Percentiles rank a stretch among this genome's conserved stretches.
Evolutionary conservation across 2,113 vertebrate genomes (phyloP).

Genomic region (zebrafish (Danio rerio)): DNA sequence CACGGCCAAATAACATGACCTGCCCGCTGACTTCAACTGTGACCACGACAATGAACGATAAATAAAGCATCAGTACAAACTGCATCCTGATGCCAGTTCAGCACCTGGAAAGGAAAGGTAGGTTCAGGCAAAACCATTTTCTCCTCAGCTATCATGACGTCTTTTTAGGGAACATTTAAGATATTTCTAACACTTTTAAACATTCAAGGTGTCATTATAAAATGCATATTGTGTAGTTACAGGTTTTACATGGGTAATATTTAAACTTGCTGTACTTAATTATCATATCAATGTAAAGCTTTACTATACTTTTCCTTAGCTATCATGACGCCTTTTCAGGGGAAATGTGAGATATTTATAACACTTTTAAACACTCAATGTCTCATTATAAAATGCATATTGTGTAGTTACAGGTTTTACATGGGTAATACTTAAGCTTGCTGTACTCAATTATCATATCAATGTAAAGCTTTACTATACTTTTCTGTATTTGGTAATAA

Average conservation of each 20-base stretch:
- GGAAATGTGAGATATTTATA: background rate
- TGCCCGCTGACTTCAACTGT: background rate
- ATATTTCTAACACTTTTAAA: background rate
- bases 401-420: background rate
- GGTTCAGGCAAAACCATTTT: background rate
- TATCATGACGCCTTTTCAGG: no score
- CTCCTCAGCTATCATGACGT: no score
- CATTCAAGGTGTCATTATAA: background rate
- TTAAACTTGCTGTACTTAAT: background rate
- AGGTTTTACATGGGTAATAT: background rate
- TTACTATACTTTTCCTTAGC: no score
- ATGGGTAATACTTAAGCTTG: background rate
- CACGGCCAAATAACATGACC: background rate
- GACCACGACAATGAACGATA: constrained; percentile 2
- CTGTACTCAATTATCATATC: background rate
- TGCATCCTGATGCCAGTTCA: constrained; percentile 16
- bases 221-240: background rate
- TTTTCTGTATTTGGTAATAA: background rate
- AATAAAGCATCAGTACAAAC: constrained; percentile 16
- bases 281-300: background rate
- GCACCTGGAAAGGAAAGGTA: constrained; percentile 25
- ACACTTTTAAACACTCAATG: background rate
- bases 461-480: background rate
- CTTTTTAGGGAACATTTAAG: no score
- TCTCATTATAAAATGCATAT: background rate